These are phyloP conservation scores for Ectemnius cavifrons DNA, from an alignment of 2,888 invertebrate species.

Conservation along the genomic window DNA sequence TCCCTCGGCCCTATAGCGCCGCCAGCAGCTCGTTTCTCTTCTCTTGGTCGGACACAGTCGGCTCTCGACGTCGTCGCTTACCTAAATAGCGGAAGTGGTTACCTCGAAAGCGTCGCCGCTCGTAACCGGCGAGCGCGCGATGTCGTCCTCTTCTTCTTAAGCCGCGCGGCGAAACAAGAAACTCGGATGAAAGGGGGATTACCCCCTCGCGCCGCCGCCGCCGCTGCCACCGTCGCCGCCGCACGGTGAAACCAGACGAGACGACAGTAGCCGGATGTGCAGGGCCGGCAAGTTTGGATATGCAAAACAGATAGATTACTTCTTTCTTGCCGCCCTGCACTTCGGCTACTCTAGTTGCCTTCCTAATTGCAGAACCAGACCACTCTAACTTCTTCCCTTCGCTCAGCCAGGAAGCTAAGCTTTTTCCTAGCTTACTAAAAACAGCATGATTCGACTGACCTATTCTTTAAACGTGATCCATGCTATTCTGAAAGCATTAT, in stretches of 20 bases:
- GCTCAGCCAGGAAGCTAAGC: background rate
- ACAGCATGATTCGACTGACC: no score
- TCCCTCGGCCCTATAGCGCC: background rate
- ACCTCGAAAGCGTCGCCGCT: conserved; percentile 56
- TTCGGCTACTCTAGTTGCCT: conserved; percentile 12
- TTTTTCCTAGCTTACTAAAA: no score
- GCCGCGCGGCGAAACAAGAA: conserved; percentile 55
- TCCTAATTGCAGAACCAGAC: no score
- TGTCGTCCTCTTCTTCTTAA: conserved; percentile 45
- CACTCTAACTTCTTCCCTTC: background rate
- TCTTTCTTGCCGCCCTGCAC: conserved; percentile 18
- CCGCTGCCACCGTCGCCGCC: no score
- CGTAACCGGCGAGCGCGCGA: conserved; percentile 20
- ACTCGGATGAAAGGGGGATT: conserved; percentile 57
- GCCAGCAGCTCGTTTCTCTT: background rate
- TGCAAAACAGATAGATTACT: conserved; percentile 55
- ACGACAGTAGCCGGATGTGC: background rate
- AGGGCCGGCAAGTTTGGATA: conserved; percentile 12
- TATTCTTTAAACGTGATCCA: no score
- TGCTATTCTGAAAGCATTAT: no score
- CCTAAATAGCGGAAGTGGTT: conserved; percentile 70
- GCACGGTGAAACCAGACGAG: background rate
- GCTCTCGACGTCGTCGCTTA: conserved; percentile 42
- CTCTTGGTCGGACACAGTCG: conserved; percentile 8
- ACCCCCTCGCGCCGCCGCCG: conserved; percentile 16